Base-by-base conservation (phyloP, 2,888 invertebrate species). In the Ctena decussata region DNA sequence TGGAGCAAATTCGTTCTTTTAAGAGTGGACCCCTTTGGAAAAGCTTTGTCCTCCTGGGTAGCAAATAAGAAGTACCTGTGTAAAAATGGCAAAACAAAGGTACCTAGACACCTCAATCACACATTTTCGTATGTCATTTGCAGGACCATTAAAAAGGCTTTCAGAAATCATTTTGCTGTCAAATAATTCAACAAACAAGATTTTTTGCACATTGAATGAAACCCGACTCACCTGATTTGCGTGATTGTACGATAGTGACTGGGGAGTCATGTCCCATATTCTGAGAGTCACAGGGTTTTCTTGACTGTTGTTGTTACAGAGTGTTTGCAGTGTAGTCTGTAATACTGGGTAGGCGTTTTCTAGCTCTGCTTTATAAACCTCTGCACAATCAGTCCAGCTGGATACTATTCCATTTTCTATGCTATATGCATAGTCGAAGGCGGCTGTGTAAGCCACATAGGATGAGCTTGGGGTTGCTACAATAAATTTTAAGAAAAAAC, bases 401-500 rank as follows among this genome's bases (percentile, higher is more conserved):
- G 60, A 18, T 21, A 76, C 73, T 30, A 80, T 71, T 27, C 53
- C 69, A 24, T 21, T 37, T 5, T 2, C 11, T 24, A 87, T 69
- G 11, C 11, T 41, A 49, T 87, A 87, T 35, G 82, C 80, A 75
- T 53, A 78, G 46, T 76, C 44, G 44, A 77, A 85, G 18, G 0
- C 24, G 0, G 80, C 82, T 0, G 74, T 65, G 37, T 82, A 87
- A 18, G 77, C 80, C 3, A 84, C 57, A 44, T 77, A 73, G 44
- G 35, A 24, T 18, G 44, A 27, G 1, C 75, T 78, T 1, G 65
- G 1, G 2, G 39, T 24, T 0, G 83, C 86, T 86, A 78, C 39
- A 83, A 82, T 5, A 41, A 69, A 30, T 72, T 76, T 35, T 37
- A 57, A 75, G 18, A 35, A 57, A 37, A 37, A 11, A 12, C 21